A percentile compares a stretch with the other conserved stretches of the same genome.
Evolutionary conservation across 2,113 vertebrate genomes (phyloP).

Genomic region (Pangasianodon gigas): DNA sequence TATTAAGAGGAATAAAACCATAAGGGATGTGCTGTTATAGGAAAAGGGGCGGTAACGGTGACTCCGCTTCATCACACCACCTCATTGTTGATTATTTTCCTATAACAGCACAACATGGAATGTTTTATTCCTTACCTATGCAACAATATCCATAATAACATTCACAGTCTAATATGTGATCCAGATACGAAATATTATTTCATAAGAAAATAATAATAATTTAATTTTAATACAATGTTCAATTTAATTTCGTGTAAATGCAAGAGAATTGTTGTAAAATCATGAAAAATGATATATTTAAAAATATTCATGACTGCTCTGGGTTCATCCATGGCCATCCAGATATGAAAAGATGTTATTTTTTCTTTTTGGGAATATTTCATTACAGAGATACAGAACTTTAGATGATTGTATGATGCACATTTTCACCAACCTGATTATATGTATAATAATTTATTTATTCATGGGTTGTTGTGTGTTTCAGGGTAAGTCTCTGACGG

Average conservation of each 20-base stretch:
- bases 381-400: neutral
- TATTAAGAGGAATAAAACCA: neutral
- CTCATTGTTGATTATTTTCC: neutral
- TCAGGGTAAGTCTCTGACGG: conserved; percentile 95
- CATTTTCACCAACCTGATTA: neutral
- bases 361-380: too few species aligned
- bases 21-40: neutral
- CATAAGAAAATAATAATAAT: too few species aligned
- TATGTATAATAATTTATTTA: neutral
- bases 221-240: too few species aligned
- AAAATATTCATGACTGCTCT: neutral
- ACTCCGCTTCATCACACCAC: too few species aligned
- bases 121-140: neutral
- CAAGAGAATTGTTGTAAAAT: too few species aligned
- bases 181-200: too few species aligned
- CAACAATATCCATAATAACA: neutral
- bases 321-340: neutral
- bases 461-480: conserved; percentile 17
- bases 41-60: neutral
- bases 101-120: neutral
- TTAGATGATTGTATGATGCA: neutral
- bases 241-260: too few species aligned
- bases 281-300: too few species aligned
- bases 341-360: neutral
- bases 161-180: neutral